A percentile compares a stretch with the other conserved stretches of the same genome.
phyloP scores from a whole-genome alignment of 2,113 vertebrate genomes.

The Coracopsis vasa region DNA sequence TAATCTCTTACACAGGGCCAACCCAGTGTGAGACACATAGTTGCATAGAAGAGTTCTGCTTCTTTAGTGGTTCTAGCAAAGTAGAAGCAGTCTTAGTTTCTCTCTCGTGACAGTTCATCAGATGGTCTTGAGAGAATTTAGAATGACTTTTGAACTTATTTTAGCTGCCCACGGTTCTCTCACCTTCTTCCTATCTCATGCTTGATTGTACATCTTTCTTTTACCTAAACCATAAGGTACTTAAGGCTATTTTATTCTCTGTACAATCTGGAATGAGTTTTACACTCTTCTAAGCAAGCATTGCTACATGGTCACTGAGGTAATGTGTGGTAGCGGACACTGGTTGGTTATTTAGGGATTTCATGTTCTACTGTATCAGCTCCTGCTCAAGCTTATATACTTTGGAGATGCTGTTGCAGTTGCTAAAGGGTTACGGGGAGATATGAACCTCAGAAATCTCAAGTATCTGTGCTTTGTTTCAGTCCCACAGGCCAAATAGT shows the following conservation, averaged over 20 bases:
- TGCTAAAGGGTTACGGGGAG: not conserved
- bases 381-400: not conserved
- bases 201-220: not conserved
- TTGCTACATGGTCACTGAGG: not conserved
- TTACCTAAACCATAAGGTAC: not conserved
- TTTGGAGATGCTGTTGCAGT: not conserved
- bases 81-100: not conserved
- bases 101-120: not conserved
- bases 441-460: not conserved
- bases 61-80: not conserved
- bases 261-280: not conserved
- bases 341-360: not conserved
- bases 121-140: not conserved
- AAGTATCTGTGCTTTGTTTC: not conserved
- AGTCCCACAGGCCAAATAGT: not conserved
- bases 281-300: not conserved
- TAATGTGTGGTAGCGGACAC: not conserved
- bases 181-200: not conserved
- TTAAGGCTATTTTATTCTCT: not conserved
- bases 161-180: not conserved
- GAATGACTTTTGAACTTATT: not conserved
- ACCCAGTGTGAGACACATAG: no score
- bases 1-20: not conserved
- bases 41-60: not conserved
- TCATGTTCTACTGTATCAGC: fast-evolving